phyloP scores from a whole-genome alignment of 2,888 invertebrate genomes.

The Pteria penguin region DNA sequence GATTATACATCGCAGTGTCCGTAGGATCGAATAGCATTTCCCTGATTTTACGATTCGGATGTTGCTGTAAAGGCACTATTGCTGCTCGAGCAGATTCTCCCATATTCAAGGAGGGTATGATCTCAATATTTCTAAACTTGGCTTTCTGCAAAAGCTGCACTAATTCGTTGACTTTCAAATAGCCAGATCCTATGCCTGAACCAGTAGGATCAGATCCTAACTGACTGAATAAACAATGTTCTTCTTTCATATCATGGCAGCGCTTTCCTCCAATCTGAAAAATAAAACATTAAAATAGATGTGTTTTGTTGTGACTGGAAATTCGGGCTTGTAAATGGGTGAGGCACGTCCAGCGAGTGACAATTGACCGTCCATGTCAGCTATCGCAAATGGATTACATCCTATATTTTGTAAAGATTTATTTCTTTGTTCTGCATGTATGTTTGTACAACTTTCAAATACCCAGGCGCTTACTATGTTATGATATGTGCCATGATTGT shows the following conservation, averaged over 20 bases:
- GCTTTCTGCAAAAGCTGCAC: slow-evolving; percentile 46
- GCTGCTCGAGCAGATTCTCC: slow-evolving; percentile 45
- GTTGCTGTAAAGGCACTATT: neutral
- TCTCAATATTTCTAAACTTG: slow-evolving; percentile 38
- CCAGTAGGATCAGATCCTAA: slow-evolving; percentile 61
- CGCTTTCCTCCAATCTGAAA: slow-evolving; percentile 41
- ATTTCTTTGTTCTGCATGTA: no score
- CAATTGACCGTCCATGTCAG: no score
- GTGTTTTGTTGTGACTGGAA: no score
- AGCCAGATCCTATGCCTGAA: slow-evolving; percentile 46
- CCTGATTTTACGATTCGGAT: neutral
- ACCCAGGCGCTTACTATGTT: no score
- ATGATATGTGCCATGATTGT: no score
- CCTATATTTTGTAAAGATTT: no score
- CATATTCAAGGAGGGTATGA: slow-evolving; percentile 60
- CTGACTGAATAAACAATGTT: slow-evolving; percentile 52
- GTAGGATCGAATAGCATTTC: neutral
- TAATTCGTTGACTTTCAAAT: slow-evolving; percentile 57
- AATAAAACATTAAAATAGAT: neutral
- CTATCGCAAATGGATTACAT: no score
- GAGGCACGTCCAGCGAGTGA: no score
- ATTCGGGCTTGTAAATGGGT: no score
- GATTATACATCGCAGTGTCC: neutral
- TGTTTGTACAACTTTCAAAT: no score
- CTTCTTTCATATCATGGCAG: slow-evolving; percentile 58